Evolutionary conservation across 2,113 vertebrate species (phyloP).

Genomic region (Tricholaema leucomelas): DNA sequence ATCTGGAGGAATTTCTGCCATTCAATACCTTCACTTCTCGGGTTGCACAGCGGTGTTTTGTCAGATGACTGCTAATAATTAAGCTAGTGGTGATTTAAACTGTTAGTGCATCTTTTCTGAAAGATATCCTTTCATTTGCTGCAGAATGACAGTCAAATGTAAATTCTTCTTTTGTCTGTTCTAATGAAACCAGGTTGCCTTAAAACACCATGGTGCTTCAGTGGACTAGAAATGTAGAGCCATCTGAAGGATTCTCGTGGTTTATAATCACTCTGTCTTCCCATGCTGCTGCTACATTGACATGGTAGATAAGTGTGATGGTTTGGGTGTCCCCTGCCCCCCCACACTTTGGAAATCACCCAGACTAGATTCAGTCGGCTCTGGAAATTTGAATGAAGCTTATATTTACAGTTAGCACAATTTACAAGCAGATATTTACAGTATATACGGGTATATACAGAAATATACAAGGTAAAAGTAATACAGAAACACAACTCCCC

Average conservation of each 20-base stretch:
- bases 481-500: no score
- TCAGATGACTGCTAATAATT: not conserved
- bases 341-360: no score
- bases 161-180: not conserved
- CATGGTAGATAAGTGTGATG: not conserved
- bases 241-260: not conserved
- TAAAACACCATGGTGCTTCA: not conserved
- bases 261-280: not conserved
- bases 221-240: not conserved
- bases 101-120: not conserved
- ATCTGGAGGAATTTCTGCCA: not conserved
- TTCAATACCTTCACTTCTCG: not conserved
- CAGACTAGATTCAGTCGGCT: no score
- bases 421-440: no score
- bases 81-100: conserved; percentile 1
- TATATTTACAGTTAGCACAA: no score
- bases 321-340: no score
- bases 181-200: not conserved
- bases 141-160: not conserved
- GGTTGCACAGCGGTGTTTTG: not conserved
- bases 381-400: no score
- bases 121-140: not conserved
- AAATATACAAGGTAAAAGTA: no score
- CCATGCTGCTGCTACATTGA: not conserved
- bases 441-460: no score